Evolutionary conservation across 2,888 invertebrate genomes (phyloP).

Genomic region (Bhutanitis thaidina): DNA sequence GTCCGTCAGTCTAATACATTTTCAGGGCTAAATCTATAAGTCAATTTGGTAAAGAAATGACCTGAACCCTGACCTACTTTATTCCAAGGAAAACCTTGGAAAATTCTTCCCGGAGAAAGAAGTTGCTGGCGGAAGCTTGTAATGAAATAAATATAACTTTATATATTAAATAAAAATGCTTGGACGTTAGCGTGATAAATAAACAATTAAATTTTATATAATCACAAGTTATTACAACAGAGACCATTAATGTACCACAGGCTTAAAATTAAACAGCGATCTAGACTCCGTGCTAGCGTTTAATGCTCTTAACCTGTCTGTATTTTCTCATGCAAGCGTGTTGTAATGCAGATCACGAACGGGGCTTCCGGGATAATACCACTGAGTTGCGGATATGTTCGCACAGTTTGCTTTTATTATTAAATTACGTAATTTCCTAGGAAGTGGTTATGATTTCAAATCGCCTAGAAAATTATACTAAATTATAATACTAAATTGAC

Average conservation of each 20-base stretch:
- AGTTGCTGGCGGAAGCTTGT: no score
- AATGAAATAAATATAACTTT: no score
- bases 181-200: background rate
- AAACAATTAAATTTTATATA: background rate
- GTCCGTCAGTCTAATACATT: no score
- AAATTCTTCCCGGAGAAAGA: no score
- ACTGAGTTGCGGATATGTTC: constrained; percentile 7
- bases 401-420: constrained; percentile 7
- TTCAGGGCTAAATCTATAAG: no score
- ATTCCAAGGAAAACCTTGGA: no score
- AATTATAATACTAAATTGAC: no score
- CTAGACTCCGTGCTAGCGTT: background rate
- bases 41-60: no score
- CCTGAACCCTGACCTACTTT: no score
- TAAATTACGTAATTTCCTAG: background rate
- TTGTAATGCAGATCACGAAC: constrained; percentile 16
- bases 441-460: no score
- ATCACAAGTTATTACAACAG: background rate
- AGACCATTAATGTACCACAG: background rate
- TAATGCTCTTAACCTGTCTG: constrained; percentile 3
- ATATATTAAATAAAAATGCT: no score
- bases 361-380: constrained; percentile 10
- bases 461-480: no score
- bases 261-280: constrained; percentile 6
- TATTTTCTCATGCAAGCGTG: background rate